Percentiles rank a stretch among this genome's conserved stretches.
These are phyloP conservation scores for Biston betularia DNA, from an alignment of 2,888 invertebrate species.

Conservation along the genomic window DNA sequence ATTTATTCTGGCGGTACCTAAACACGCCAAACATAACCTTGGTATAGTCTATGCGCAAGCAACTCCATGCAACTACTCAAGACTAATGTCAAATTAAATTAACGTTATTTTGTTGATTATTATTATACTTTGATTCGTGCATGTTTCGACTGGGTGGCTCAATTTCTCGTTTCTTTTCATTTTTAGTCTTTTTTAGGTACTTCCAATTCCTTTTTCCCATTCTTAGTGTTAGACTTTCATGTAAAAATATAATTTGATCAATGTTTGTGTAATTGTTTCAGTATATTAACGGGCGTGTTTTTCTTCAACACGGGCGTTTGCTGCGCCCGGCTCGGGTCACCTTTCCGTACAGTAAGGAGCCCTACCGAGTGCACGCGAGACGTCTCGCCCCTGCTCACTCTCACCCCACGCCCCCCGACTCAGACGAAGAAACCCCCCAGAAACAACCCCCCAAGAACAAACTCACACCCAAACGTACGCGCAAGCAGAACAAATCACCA, in stretches of 20 bases:
- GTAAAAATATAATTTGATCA: no score
- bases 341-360: constrained; percentile 78
- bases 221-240: constrained; percentile 60
- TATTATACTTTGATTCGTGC: no score
- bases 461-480: constrained; percentile 68
- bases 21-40: no score
- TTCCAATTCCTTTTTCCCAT: constrained; percentile 55
- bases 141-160: constrained; percentile 54
- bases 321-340: constrained; percentile 89
- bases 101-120: no score
- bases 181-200: constrained; percentile 55
- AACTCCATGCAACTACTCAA: no score
- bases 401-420: constrained; percentile 66
- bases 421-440: constrained; percentile 66
- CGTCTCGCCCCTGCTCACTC: constrained; percentile 70
- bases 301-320: constrained; percentile 89
- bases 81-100: no score
- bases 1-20: no score
- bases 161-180: constrained; percentile 52
- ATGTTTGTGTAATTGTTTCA: constrained; percentile 64
- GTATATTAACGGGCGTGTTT: constrained; percentile 92
- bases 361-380: constrained; percentile 74
- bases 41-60: no score
- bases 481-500: constrained; percentile 76
- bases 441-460: constrained; percentile 47